Evolutionary conservation across 1,140 invertebrate species (phyloP), one percentile per base, ranked within the genome.

Genomic region (Aporrectodea caliginosa): DNA sequence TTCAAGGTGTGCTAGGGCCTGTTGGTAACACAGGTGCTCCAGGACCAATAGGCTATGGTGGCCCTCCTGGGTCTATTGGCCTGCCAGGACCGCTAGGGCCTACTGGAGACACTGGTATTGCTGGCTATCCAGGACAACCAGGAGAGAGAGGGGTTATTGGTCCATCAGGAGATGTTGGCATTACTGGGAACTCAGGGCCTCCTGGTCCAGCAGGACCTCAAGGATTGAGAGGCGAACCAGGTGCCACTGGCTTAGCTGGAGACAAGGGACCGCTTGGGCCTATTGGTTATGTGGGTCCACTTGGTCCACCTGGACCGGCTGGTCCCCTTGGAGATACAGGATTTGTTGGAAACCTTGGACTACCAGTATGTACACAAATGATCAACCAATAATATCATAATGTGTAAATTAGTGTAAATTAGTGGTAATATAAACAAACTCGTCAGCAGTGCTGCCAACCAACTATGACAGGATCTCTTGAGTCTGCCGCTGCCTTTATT

Each of bases 151-250:
- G 79, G 16, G 22, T 14, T 43, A 1, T 33, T 80, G 79, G 75
- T 34, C 88, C 93, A n/a, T 93, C 93, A 92, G 92, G 92, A 81
- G 72, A 33, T 73, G 30, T 43, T 16, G 78, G 78, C 1, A n/a
- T 31, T 2, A 35, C 29, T 74, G 78, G 78, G 14, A 31, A 27
- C 74, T 27, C 22, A 2, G 78, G 78, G 14, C 43, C 73, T 73
- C 31, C 70, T 16, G 78, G 78, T 33, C 22, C 29, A 32, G 12
- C 71, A 6, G 78, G 78, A 74, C 69, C 35, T 29, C 71, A 31
- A 74, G 78, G 78, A 74, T 6, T 69, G 12, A 58, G 69, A 74
- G 78, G 78, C n/a, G 30, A 32, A 74, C 29, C 29, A 31, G 78
- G 78, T 35, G 22, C 29, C n/a, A 33, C 43, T 32, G 78, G 78